phyloP scores from a whole-genome alignment of 2,797 vertebrate species.

The Australoheros facetus region DNA sequence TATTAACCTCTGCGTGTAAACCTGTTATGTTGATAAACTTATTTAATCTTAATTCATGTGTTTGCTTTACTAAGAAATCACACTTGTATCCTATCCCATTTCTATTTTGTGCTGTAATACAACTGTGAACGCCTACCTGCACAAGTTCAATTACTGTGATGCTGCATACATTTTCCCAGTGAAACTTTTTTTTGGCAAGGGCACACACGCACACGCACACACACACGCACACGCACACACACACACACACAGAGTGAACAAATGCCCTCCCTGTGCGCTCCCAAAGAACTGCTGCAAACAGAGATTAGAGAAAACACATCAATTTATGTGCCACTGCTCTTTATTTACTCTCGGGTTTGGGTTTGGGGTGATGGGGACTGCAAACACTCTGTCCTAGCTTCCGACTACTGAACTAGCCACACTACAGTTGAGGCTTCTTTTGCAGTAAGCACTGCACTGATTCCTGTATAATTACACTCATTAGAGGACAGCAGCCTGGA shows the following conservation, averaged over 20 bases:
- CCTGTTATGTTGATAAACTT: not conserved
- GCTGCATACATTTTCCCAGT: conserved; percentile 39
- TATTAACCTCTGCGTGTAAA: not conserved
- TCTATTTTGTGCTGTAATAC: not conserved
- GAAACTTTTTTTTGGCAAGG: conserved; percentile 10
- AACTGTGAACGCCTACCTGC: not conserved
- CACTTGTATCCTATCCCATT: not conserved
- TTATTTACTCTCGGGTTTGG: conserved; percentile 56
- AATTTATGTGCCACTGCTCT: conserved; percentile 65
- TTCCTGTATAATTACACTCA: conserved; percentile 59
- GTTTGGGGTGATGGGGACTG: conserved; percentile 20
- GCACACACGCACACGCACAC: conserved; percentile 7
- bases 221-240: not conserved
- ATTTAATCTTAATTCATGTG: not conserved
- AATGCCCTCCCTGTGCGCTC: conserved; percentile 32
- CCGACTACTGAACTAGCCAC: not conserved
- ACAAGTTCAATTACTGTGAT: conserved; percentile 28
- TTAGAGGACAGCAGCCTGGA: conserved; percentile 44
- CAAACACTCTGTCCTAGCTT: conserved; percentile 30
- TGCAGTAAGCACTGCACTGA: conserved; percentile 17
- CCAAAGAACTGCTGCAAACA: conserved; percentile 69
- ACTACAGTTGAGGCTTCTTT: not conserved
- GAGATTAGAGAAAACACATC: conserved; percentile 74
- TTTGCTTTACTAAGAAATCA: conserved; percentile 15
- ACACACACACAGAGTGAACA: conserved; percentile 21